Conservation (phyloP, 2,797 vertebrate species). For the Gymnopithys bicolor region DNA sequence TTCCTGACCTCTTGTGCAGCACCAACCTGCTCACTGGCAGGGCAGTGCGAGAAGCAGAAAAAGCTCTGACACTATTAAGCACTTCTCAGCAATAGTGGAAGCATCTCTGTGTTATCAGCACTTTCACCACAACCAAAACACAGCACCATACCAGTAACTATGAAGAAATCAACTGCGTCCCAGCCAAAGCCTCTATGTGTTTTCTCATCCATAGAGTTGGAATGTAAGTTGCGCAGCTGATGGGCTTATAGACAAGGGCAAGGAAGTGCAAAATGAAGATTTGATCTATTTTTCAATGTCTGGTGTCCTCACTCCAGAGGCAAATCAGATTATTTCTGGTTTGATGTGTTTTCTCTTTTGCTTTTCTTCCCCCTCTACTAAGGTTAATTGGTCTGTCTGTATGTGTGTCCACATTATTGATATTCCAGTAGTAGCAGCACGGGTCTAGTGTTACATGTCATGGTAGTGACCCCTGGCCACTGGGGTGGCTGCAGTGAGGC, state of each 20-base stretch:
- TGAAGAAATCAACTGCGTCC: neutral
- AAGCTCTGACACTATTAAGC: neutral
- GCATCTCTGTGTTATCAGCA: neutral
- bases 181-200: neutral
- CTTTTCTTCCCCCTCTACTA: neutral
- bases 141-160: rapidly evolving
- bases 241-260: neutral
- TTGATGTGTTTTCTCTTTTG: neutral
- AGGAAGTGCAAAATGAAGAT: neutral
- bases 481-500: neutral
- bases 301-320: neutral
- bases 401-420: neutral
- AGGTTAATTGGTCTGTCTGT: neutral
- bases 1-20: neutral
- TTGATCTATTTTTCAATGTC: neutral
- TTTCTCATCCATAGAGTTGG: neutral
- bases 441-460: neutral
- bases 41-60: neutral
- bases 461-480: neutral
- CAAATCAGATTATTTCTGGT: conserved; percentile 20
- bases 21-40: rapidly evolving
- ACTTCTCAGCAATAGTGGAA: neutral
- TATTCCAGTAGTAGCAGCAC: neutral
- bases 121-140: neutral
- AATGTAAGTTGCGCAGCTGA: neutral